Conservation (phyloP, 2,797 vertebrate genomes). For the Mormyrus proboscirostris region DNA sequence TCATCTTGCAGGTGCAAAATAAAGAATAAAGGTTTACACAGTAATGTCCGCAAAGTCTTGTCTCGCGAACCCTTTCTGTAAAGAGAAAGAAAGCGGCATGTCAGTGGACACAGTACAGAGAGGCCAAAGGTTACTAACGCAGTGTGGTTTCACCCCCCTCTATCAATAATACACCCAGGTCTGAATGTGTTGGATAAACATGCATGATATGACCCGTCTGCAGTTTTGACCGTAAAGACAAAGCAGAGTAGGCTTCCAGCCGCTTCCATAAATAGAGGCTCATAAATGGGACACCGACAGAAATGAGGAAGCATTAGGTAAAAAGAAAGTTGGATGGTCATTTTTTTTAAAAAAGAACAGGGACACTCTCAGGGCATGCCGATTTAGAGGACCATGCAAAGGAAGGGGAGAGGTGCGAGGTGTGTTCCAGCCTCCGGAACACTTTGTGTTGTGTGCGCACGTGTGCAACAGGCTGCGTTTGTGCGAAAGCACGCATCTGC, state of each 20-base stretch:
- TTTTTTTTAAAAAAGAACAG: not conserved
- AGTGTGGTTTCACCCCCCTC: not conserved
- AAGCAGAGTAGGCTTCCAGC: not conserved
- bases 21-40: slow-evolving; percentile 25
- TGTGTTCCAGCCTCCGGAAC: not conserved
- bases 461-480: not conserved
- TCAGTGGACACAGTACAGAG: not conserved
- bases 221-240: not conserved
- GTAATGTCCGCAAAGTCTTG: slow-evolving; percentile 41
- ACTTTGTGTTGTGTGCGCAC: not conserved
- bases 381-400: slow-evolving; percentile 36
- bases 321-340: not conserved
- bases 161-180: not conserved
- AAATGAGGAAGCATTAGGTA: not conserved
- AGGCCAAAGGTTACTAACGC: not conserved
- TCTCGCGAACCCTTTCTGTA: slow-evolving; percentile 58
- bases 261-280: not conserved
- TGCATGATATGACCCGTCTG: not conserved
- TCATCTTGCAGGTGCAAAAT: not conserved
- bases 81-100: slow-evolving; percentile 25
- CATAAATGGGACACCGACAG: not conserved
- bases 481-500: not conserved
- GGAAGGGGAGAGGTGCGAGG: not conserved
- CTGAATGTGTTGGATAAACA: not conserved
- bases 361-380: slow-evolving; percentile 48